Percentiles rank a stretch among this genome's conserved stretches.
Conservation (phyloP, 2,113 vertebrate species). For the Regulus satrapa region DNA sequence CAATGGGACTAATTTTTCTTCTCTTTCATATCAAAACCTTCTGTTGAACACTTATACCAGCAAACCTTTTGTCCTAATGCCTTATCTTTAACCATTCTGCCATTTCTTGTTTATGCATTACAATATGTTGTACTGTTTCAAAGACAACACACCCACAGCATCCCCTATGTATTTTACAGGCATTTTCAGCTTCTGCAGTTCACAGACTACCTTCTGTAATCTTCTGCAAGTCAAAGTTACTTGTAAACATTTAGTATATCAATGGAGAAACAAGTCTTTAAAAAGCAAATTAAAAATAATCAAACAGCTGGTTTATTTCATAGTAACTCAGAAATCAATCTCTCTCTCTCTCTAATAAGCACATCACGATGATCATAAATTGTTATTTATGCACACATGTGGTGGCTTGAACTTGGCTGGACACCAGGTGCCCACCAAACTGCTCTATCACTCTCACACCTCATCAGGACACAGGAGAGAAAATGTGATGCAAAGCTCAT, state of each 20-base stretch:
- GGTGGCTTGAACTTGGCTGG: not conserved
- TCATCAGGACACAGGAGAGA: not conserved
- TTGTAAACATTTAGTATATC: not conserved
- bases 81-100: not conserved
- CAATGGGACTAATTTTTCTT: not conserved
- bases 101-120: not conserved
- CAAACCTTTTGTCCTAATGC: not conserved
- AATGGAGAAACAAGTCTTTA: not conserved
- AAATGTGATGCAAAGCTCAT: not conserved
- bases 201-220: not conserved
- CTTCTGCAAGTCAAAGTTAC: not conserved
- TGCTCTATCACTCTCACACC: not conserved
- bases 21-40: not conserved
- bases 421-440: not conserved
- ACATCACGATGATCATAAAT: not conserved
- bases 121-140: not conserved
- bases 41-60: not conserved
- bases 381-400: not conserved
- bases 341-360: not conserved
- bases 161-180: not conserved
- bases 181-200: not conserved
- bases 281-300: not conserved
- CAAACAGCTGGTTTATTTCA: not conserved
- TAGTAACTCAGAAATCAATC: not conserved
- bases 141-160: not conserved